Base-by-base conservation (phyloP, 1,140 invertebrate species). In the Penaeus vannamei region DNA sequence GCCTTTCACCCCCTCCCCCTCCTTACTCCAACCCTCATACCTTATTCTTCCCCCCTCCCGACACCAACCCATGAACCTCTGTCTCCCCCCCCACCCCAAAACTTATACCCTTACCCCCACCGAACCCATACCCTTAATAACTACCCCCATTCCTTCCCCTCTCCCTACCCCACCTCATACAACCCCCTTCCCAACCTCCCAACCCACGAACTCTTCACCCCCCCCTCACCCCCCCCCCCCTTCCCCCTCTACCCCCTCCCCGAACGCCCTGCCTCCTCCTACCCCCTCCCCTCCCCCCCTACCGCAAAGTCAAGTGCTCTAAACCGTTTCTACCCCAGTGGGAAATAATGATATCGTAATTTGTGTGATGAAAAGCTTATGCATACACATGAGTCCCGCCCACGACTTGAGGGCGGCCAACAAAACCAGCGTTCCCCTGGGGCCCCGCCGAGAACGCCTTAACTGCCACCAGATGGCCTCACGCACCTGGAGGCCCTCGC, bases 341-440 rank as follows among this genome's bases (percentile, higher is more conserved):
- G 87, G 69, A 88, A 88, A 84, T 88, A 88, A 88, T 88, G 87
- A 88, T 88, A 88, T 88, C 87, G 87, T 88, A 88, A 88, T 88
- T 84, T 88, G 66, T 77, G 62, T 88, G 87, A 88, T 88, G 87
- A 88, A 88, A 88, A 77, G 87, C 87, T 88, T 88, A 88, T 88
- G 69, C 87, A 88, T 88, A 88, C 87, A 88, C 87, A 88, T 88
- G 87, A 88, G 81, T 12, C 53, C 53, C 53, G 53, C 53, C 53
- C 53, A 53, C 53, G 53, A 53, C 53, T 5, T 12, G 53, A 53
- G 12, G 53, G 53, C 53, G 53, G 53, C 53, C 17, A 0, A 53
- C 53, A 17, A 0, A 53, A 53, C 53, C 53, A 53, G 53, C 53
- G 10, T 53, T 10, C 53, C 53, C 53, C 14, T 1, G 7, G 53